Percentiles rank a stretch among this genome's conserved stretches.
Conservation (phyloP, 2,113 vertebrate species). For the Bubo bubo region DNA sequence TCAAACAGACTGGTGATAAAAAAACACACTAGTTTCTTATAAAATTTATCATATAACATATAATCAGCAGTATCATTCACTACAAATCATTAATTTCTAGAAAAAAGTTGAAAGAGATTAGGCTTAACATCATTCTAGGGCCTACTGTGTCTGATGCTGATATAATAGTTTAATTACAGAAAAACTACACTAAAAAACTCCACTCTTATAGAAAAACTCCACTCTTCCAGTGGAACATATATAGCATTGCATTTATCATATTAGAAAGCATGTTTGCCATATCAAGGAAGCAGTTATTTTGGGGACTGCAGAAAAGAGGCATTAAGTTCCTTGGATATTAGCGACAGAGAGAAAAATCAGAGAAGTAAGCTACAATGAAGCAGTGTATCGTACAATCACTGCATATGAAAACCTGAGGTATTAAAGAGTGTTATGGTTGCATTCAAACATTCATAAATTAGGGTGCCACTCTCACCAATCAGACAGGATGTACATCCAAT, state of each 20-base stretch:
- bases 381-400: neutral
- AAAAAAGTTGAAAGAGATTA: neutral
- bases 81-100: neutral
- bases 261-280: neutral
- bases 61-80: neutral
- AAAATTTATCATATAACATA: neutral
- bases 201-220: neutral
- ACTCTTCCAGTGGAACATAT: neutral
- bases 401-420: rapidly evolving
- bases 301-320: neutral
- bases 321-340: neutral
- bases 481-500: rapidly evolving
- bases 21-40: neutral
- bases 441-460: neutral
- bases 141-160: neutral
- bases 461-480: neutral
- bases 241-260: neutral
- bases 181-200: neutral
- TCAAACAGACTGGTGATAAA: neutral
- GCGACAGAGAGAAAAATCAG: neutral
- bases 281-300: neutral
- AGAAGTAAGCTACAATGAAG: neutral
- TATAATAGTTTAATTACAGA: neutral
- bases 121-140: neutral
- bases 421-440: neutral